These are phyloP conservation scores for Psephotus haematonotus DNA, from an alignment of 2,113 vertebrate genomes.

Conservation along the genomic window DNA sequence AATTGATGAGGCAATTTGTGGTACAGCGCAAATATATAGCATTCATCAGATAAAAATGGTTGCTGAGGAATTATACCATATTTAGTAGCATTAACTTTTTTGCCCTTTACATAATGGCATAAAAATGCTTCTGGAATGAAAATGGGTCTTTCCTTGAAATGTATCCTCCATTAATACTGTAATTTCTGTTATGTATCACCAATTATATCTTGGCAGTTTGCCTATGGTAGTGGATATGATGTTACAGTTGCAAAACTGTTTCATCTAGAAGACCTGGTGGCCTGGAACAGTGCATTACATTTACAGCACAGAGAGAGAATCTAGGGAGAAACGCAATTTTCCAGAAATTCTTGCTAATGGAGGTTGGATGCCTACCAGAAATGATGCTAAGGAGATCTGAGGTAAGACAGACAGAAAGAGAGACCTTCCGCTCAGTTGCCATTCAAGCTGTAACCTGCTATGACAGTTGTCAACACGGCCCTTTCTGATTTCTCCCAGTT, in stretches of 20 bases:
- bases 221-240: slow-evolving; percentile 21
- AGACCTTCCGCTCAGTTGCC: slow-evolving; percentile 67
- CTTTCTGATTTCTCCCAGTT: slow-evolving; percentile 76
- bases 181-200: slow-evolving; percentile 28
- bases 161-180: slow-evolving; percentile 26
- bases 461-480: slow-evolving; percentile 74
- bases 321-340: slow-evolving; percentile 54
- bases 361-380: slow-evolving; percentile 66
- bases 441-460: slow-evolving; percentile 65
- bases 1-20: slow-evolving; percentile 28
- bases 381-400: slow-evolving; percentile 68
- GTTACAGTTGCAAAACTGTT: slow-evolving; percentile 7
- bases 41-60: slow-evolving; percentile 41
- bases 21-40: slow-evolving; percentile 21
- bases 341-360: slow-evolving; percentile 62
- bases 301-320: slow-evolving; percentile 38
- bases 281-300: slow-evolving; percentile 16
- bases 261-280: slow-evolving; percentile 34
- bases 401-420: slow-evolving; percentile 42
- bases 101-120: slow-evolving; percentile 31
- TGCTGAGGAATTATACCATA: slow-evolving; percentile 32
- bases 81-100: slow-evolving; percentile 61
- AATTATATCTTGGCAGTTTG: slow-evolving; percentile 43
- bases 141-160: slow-evolving; percentile 38
- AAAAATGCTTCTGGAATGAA: slow-evolving; percentile 28